phyloP scores from a whole-genome alignment of 2,888 invertebrate species.

The Platycnemis pennipes region DNA sequence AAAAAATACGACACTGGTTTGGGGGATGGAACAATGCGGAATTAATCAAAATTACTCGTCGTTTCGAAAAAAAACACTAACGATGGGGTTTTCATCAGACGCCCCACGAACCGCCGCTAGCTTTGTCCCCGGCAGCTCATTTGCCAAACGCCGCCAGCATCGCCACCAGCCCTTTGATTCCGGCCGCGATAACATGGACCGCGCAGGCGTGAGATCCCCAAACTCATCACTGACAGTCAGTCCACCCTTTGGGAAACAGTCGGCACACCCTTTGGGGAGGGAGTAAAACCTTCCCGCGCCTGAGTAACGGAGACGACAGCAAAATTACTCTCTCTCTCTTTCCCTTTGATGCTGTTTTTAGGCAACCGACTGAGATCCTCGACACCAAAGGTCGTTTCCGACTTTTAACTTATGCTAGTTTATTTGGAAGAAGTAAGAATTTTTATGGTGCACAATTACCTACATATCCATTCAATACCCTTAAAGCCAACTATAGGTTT shows the following conservation, averaged over 20 bases:
- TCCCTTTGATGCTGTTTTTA: no score
- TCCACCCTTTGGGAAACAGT: not conserved
- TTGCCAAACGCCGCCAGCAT: not conserved
- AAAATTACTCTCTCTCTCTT: no score
- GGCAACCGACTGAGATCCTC: no score
- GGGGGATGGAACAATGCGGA: not conserved
- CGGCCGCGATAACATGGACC: not conserved
- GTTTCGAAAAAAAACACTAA: not conserved
- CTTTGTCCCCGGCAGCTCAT: not conserved
- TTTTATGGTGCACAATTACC: no score
- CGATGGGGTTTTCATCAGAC: not conserved
- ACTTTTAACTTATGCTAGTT: no score
- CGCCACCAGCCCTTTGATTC: not conserved
- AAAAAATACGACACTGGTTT: not conserved
- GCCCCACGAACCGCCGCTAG: not conserved
- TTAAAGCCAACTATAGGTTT: no score
- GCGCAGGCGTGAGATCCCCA: not conserved
- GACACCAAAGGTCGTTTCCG: no score
- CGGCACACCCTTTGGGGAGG: not conserved
- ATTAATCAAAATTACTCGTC: constrained; percentile 7
- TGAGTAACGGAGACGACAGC: not conserved
- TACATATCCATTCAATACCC: no score
- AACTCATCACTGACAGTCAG: not conserved
- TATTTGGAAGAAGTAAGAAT: no score
- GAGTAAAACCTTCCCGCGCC: not conserved